Percentiles rank a stretch among this genome's conserved stretches.
Conservation (phyloP, 2,113 vertebrate genomes). For the Pseudolaguvia tuberculata region DNA sequence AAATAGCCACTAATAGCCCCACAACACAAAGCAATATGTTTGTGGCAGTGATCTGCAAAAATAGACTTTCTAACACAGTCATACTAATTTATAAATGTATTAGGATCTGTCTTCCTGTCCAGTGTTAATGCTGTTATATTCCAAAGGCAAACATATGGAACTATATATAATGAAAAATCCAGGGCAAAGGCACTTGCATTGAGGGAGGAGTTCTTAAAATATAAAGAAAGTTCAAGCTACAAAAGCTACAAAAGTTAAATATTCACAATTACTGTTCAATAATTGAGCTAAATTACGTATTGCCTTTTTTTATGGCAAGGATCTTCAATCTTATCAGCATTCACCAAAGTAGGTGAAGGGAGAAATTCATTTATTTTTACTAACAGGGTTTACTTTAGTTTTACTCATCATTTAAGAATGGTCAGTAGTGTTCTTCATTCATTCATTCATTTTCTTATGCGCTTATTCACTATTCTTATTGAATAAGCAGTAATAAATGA, state of each 20-base stretch:
- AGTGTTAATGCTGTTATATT: background rate
- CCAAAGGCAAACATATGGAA: background rate
- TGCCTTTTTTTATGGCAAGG: background rate
- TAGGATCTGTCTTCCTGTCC: background rate
- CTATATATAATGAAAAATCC: background rate
- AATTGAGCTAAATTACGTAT: background rate
- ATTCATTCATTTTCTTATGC: background rate
- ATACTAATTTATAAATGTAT: slow-evolving; percentile 36
- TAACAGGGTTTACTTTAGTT: background rate
- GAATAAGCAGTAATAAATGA: too few species aligned
- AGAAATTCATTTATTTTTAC: too few species aligned
- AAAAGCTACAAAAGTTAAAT: background rate
- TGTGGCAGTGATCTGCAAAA: slow-evolving; percentile 33
- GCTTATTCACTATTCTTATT: too few species aligned
- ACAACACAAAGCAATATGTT: slow-evolving; percentile 45
- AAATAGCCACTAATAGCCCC: slow-evolving; percentile 48
- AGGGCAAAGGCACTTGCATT: background rate
- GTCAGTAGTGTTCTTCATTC: background rate
- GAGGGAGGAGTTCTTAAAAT: background rate
- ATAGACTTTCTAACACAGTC: slow-evolving; percentile 41
- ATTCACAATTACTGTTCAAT: background rate
- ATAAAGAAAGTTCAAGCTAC: background rate
- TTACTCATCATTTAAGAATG: background rate
- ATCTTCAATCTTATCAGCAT: background rate
- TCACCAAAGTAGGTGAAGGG: background rate